A percentile compares a stretch with the other conserved stretches of the same genome.
Evolutionary conservation across 2,888 invertebrate genomes (phyloP).

Genomic region (Trileptium ribeirensis): DNA sequence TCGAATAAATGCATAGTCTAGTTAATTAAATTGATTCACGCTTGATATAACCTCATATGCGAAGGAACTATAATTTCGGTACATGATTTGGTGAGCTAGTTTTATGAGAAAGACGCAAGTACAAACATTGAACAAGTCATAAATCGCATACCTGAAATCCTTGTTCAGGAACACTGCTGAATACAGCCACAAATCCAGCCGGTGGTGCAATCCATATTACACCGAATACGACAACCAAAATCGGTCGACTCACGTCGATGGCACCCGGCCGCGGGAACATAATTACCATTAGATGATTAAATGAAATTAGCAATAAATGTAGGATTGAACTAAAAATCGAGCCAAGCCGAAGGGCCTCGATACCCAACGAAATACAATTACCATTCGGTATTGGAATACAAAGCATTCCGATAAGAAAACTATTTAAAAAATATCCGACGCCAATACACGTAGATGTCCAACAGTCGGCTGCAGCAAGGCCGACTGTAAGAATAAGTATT

Average conservation of each 20-base stretch:
- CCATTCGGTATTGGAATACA: conserved; percentile 20
- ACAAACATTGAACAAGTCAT: too few relatives aligned
- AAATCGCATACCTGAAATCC: conserved; percentile 46
- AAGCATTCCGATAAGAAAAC: conserved; percentile 55
- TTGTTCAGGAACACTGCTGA: conserved; percentile 55
- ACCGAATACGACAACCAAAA: conserved; percentile 52
- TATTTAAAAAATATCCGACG: conserved; percentile 57
- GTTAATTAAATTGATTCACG: too few relatives aligned
- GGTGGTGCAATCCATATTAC: conserved; percentile 59
- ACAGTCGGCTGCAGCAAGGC: conserved; percentile 60
- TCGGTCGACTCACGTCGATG: conserved; percentile 58
- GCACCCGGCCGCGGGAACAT: conserved; percentile 60
- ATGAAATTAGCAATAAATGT: conserved; percentile 60
- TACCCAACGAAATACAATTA: conserved; percentile 37
- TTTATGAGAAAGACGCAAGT: too few relatives aligned
- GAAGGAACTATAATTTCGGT: too few relatives aligned
- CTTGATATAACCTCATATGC: too few relatives aligned
- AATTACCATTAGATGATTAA: conserved; percentile 63
- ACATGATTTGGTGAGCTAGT: too few relatives aligned
- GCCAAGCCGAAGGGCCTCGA: conserved; percentile 57
- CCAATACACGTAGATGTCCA: conserved; percentile 59
- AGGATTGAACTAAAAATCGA: conserved; percentile 60
- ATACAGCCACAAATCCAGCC: conserved; percentile 56
- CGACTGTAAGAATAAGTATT: conserved; percentile 46
- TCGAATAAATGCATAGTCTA: too few relatives aligned